Conservation (phyloP, 2,797 vertebrate species). For the Alfaro cultratus region DNA sequence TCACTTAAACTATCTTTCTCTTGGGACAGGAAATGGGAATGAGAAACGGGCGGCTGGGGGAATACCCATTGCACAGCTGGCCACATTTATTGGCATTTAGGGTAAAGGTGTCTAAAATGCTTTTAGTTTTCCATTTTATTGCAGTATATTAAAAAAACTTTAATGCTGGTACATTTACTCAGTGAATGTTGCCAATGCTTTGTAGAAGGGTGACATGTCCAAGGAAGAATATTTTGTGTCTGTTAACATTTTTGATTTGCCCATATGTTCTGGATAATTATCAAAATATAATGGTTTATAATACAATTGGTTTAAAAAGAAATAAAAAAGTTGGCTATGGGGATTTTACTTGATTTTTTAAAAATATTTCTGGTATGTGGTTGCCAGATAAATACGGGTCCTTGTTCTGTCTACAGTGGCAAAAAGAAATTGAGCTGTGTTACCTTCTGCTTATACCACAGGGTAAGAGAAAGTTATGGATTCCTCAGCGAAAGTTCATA, state of each 20-base stretch:
- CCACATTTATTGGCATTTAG: not conserved
- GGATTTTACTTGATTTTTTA: not conserved
- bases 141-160: not conserved
- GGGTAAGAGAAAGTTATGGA: not conserved
- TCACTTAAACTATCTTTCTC: slow-evolving; percentile 44
- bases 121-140: not conserved
- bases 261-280: not conserved
- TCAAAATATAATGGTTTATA: too few species aligned
- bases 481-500: not conserved
- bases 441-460: not conserved
- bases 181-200: not conserved
- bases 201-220: not conserved
- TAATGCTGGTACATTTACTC: not conserved
- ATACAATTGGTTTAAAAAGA: too few species aligned
- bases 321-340: not conserved
- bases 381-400: not conserved
- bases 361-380: not conserved
- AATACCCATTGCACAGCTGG: slow-evolving; percentile 50
- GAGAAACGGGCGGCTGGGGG: slow-evolving; percentile 32
- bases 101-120: not conserved
- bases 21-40: slow-evolving; percentile 57
- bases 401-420: not conserved
- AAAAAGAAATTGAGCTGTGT: not conserved
- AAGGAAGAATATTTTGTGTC: not conserved
- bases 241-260: not conserved